A percentile compares a stretch with the other conserved stretches of the same genome.
These are phyloP conservation scores for Quiscalus mexicanus DNA, from an alignment of 2,113 vertebrate species.

Conservation along the genomic window DNA sequence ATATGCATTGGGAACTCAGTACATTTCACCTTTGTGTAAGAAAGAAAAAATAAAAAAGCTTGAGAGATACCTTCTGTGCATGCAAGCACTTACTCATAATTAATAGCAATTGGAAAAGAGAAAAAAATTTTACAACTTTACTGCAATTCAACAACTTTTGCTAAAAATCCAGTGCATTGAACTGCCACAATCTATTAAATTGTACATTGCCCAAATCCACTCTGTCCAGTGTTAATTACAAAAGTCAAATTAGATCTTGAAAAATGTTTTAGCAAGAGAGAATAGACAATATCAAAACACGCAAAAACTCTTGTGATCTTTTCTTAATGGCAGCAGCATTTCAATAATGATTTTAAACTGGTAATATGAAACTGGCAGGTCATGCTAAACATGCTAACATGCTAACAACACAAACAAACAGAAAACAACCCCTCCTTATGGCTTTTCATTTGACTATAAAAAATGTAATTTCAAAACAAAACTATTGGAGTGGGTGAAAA, in stretches of 20 bases:
- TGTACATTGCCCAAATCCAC: background rate
- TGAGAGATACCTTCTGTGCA: background rate
- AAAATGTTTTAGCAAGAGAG: background rate
- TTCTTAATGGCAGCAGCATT: background rate
- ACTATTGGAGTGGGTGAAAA: background rate
- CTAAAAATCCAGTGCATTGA: background rate
- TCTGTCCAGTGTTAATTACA: background rate
- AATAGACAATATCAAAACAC: background rate
- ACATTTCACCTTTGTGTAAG: background rate
- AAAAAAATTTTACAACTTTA: background rate
- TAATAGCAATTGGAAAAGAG: background rate
- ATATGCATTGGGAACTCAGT: background rate
- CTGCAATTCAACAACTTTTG: background rate
- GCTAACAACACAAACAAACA: background rate
- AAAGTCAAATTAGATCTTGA: constrained; percentile 11
- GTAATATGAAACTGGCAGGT: background rate
- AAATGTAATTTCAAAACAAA: background rate
- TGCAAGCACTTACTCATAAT: background rate
- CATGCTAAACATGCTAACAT: background rate
- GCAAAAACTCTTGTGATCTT: background rate
- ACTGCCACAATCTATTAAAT: background rate
- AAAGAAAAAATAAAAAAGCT: background rate
- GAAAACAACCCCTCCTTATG: background rate
- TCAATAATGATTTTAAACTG: background rate
- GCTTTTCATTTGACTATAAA: background rate